Evolutionary conservation across 1,140 invertebrate genomes (phyloP), one percentile per base, ranked within the genome.

Genomic region (Conus ventricosus): DNA sequence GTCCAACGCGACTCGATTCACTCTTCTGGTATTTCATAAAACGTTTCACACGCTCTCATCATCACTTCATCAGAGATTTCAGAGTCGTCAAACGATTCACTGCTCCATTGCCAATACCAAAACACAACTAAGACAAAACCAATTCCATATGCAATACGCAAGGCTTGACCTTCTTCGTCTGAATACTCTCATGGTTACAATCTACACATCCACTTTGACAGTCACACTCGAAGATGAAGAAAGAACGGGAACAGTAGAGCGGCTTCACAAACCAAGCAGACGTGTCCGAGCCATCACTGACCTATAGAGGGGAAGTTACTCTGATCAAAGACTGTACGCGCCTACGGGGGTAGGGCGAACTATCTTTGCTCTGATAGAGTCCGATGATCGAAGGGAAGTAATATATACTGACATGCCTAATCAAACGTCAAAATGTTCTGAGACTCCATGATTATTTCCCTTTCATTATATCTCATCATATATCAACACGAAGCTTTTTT

Each of bases 1-100:
- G 94, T 5, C 94, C 94, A 81, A 75, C 78, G 39, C 93, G 88
- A 54, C 63, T 82, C 10, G 51, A 54, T 82, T 94, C 93, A 17
- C 39, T 71, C 1, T 63, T 51, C 63, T 92, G 91, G 57, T 94
- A 94, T 20, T 91, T 88, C 25, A 90, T 20, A 71, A 87, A 94
- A 82, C 93, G 87, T 88, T 90, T 92, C 51, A 88, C 89, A 60
- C 93, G 85, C 11, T 85, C 84, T 78, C 67, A n/a, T 54, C 71
- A 78, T 87, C n/a, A 81, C 87, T 80, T 90, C 55, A 53, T 87
- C 85, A 4, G 71, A 54, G 10, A 55, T 87, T 13, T 4, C 51
- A 80, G 54, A 87, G 11, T 27, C 83, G 23, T 13, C 60, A 63
- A 67, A 23, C 20, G 55, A 84, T 55, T 87, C 85, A 7, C 53